Evolutionary conservation across 2,113 vertebrate genomes (phyloP).

Genomic region (Acrocephalus arundinaceus): DNA sequence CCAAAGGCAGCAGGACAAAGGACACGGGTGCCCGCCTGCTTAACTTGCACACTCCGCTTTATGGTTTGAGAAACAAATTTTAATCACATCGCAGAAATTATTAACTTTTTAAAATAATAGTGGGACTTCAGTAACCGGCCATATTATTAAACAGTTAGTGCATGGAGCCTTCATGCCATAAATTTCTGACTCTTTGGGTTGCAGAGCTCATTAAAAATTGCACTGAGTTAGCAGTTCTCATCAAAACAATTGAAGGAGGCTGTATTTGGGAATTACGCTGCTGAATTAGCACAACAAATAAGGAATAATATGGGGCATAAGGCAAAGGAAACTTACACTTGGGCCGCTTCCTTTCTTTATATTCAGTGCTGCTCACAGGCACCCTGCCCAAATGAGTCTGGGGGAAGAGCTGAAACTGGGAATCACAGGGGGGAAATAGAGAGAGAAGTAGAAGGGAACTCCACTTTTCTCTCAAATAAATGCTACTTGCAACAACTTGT

Average conservation of each 20-base stretch:
- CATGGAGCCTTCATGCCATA: not conserved
- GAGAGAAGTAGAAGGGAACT: not conserved
- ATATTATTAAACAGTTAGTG: not conserved
- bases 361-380: not conserved
- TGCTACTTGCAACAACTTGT: not conserved
- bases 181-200: not conserved
- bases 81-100: conserved; percentile 24
- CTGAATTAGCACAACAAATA: conserved; percentile 60
- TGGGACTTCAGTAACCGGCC: not conserved
- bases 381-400: conserved; percentile 36
- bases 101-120: not conserved
- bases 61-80: conserved; percentile 11
- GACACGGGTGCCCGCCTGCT: conserved; percentile 42
- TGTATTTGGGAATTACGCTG: conserved; percentile 37
- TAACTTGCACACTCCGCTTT: conserved; percentile 10
- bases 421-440: not conserved
- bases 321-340: conserved; percentile 29
- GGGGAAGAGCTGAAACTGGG: not conserved
- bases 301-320: conserved; percentile 26
- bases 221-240: conserved; percentile 53
- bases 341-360: conserved; percentile 34
- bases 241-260: conserved; percentile 24
- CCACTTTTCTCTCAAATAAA: not conserved
- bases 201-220: conserved; percentile 13
- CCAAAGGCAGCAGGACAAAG: conserved; percentile 75